Evolutionary conservation across 1,140 invertebrate genomes (phyloP), one percentile per base, ranked within the genome.

Genomic region (Drosophila teissieri): DNA sequence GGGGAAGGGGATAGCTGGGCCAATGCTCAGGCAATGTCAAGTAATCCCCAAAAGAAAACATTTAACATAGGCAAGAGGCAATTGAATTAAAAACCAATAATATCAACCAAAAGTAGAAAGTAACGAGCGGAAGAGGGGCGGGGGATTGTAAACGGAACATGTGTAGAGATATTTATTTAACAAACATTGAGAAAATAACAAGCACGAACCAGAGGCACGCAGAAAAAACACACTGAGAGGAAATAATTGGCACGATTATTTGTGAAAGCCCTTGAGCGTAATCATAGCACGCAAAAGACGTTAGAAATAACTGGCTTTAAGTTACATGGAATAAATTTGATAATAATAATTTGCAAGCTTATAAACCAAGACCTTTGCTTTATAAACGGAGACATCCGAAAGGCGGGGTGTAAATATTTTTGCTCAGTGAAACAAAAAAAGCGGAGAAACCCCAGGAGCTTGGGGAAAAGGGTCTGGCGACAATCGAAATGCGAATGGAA

Each of bases 21-120:
- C n/a, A n/a, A n/a, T n/a, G n/a, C 40, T 31, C 63, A 36, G 57
- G 61, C 44, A 67, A 19, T 22, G 52, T 48, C 74, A 80, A 85
- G 73, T 81, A 85, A 81, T 81, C 68, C 61, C 54, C 67, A 70
- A 78, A 73, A 83, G 76, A 83, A 78, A 81, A 63, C 73, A 85
- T 83, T 83, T 73, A 83, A 53, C 78, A 78, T 80, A 78, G 61
- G 61, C 78, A 88, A 83, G 79, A 62, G 72, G 53, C 84, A 83
- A 83, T 84, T 89, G 80, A 89, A 89, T 80, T 80, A 80, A 80
- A 78, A 78, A 67, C 68, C 83, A 79, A 89, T 89, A 89, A 83
- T 76, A 82, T 86, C 54, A 86, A 60, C 60, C 67, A 57, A 83
- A 84, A 84, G 60, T 61, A 58, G 54, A 83, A 84, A 84, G 60